Percentiles rank a stretch among this genome's conserved stretches.
Conservation (phyloP, 2,113 vertebrate species). For the Grus americana region DNA sequence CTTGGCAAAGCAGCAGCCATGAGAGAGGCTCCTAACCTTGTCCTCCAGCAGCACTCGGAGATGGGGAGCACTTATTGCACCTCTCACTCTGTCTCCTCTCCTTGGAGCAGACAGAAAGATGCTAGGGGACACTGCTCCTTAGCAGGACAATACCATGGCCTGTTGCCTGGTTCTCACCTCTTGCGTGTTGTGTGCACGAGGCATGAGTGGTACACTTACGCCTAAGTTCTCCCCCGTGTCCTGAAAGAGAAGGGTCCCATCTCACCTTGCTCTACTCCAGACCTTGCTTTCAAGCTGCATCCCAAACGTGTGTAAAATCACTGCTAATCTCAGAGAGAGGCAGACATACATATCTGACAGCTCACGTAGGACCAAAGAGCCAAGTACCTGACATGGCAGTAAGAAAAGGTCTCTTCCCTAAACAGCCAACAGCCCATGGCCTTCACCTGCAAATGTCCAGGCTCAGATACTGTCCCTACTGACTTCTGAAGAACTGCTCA, state of each 20-base stretch:
- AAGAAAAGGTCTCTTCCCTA: background rate
- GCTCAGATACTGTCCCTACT: background rate
- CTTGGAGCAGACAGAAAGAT: background rate
- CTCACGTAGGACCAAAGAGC: background rate
- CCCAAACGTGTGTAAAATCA: background rate
- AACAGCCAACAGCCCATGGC: background rate
- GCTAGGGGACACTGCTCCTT: background rate
- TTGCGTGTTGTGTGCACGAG: accelerated
- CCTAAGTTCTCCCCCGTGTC: accelerated
- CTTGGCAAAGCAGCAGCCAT: background rate
- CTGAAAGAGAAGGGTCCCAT: background rate
- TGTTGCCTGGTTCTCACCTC: background rate
- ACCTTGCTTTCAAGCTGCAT: background rate
- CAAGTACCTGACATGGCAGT: background rate
- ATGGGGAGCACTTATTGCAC: background rate
- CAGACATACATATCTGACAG: accelerated
- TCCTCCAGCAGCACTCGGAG: background rate
- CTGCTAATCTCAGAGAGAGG: background rate
- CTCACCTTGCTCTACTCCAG: background rate
- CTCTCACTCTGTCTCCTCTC: background rate
- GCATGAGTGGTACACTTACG: accelerated
- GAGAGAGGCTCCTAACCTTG: background rate
- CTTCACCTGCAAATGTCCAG: background rate
- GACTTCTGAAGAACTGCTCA: background rate
- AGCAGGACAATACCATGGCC: background rate